These are phyloP conservation scores for Chionomys nivalis DNA, from an alignment of 2,113 vertebrate species.

Conservation along the genomic window DNA sequence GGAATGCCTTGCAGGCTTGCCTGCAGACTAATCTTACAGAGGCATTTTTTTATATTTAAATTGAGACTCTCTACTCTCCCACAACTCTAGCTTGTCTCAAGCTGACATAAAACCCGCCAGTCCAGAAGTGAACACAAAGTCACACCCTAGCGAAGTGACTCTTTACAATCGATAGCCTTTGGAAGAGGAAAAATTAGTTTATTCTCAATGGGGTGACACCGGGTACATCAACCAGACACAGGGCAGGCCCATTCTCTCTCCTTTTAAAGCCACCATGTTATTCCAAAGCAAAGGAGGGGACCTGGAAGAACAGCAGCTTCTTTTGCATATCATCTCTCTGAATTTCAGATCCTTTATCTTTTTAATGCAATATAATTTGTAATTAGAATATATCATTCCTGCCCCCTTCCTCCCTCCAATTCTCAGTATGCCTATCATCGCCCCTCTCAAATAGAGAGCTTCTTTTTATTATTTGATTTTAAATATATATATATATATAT, in stretches of 20 bases:
- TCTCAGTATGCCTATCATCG: neutral
- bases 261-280: neutral
- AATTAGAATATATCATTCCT: neutral
- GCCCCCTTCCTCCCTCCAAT: neutral
- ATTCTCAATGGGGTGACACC: neutral
- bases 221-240: neutral
- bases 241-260: neutral
- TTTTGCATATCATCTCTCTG: neutral
- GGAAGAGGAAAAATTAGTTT: neutral
- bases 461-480: neutral
- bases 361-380: neutral
- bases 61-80: neutral
- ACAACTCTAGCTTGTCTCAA: neutral
- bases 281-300: neutral
- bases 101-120: neutral
- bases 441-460: neutral
- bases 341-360: neutral
- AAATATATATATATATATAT: no score
- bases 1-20: neutral
- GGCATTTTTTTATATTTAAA: neutral
- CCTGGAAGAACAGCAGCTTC: neutral
- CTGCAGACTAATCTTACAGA: neutral
- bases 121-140: neutral
- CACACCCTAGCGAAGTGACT: neutral
- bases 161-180: neutral